Evolutionary conservation across 2,888 invertebrate species (phyloP).

Genomic region (Mactromeris polynyma): DNA sequence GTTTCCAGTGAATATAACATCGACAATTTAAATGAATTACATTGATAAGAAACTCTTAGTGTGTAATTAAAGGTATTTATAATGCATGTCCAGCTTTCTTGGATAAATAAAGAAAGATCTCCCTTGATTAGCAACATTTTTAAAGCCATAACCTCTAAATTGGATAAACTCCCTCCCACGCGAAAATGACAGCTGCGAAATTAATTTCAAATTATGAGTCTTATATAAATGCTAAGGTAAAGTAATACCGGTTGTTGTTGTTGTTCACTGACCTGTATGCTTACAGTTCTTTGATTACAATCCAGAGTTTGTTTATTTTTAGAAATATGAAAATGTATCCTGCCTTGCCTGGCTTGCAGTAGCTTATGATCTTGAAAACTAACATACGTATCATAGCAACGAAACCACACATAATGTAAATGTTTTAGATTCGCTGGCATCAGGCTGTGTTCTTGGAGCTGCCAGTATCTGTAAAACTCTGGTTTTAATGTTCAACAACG

Average conservation of each 20-base stretch:
- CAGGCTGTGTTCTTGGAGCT: neutral
- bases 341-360: neutral
- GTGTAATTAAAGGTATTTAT: too few species aligned
- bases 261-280: neutral
- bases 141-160: too few species aligned
- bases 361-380: slow-evolving; percentile 1
- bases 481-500: neutral
- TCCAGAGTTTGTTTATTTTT: neutral
- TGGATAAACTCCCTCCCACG: too few species aligned
- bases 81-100: too few species aligned
- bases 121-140: too few species aligned
- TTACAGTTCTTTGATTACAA: neutral
- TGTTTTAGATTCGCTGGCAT: neutral
- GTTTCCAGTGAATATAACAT: too few species aligned
- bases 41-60: too few species aligned
- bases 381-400: neutral
- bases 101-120: too few species aligned
- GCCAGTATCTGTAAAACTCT: neutral
- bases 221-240: too few species aligned
- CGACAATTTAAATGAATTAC: too few species aligned
- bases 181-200: too few species aligned
- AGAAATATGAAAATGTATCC: slow-evolving; percentile 2
- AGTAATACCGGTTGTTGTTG: neutral
- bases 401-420: neutral
- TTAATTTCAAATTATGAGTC: too few species aligned